Percentiles rank a stretch among this genome's conserved stretches.
These are phyloP conservation scores for Leptatherina wallacei DNA, from an alignment of 2,797 vertebrate species.

Conservation along the genomic window DNA sequence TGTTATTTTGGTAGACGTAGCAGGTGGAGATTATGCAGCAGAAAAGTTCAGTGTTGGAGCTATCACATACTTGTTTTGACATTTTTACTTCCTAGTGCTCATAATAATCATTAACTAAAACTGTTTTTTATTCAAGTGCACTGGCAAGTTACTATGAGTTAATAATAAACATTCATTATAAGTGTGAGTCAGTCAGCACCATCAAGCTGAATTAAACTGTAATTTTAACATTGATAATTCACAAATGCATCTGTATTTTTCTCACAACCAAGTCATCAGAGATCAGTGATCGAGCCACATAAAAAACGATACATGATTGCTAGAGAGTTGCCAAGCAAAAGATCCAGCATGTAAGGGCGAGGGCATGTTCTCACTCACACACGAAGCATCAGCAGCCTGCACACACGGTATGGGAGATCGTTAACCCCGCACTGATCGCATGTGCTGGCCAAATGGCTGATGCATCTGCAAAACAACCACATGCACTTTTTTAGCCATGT, in stretches of 20 bases:
- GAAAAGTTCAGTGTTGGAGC: not conserved
- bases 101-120: not conserved
- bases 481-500: conserved; percentile 28
- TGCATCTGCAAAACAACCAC: conserved; percentile 39
- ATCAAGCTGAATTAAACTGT: not conserved
- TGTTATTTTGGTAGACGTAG: no score
- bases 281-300: conserved; percentile 24
- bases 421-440: conserved; percentile 16
- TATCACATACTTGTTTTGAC: not conserved
- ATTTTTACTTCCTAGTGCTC: not conserved
- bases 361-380: conserved; percentile 5
- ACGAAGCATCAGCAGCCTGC: not conserved
- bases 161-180: no score
- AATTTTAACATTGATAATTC: not conserved
- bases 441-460: conserved; percentile 46
- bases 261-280: not conserved
- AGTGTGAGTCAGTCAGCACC: not conserved
- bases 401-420: conserved; percentile 10
- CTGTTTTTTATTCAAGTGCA: not conserved
- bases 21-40: not conserved
- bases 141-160: not conserved
- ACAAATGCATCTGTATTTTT: conserved; percentile 5
- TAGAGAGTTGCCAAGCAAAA: conserved; percentile 26
- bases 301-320: conserved; percentile 1
- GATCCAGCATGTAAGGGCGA: conserved; percentile 34